Base-by-base conservation (phyloP, 2,797 vertebrate species). In the Gallinago solitaria region DNA sequence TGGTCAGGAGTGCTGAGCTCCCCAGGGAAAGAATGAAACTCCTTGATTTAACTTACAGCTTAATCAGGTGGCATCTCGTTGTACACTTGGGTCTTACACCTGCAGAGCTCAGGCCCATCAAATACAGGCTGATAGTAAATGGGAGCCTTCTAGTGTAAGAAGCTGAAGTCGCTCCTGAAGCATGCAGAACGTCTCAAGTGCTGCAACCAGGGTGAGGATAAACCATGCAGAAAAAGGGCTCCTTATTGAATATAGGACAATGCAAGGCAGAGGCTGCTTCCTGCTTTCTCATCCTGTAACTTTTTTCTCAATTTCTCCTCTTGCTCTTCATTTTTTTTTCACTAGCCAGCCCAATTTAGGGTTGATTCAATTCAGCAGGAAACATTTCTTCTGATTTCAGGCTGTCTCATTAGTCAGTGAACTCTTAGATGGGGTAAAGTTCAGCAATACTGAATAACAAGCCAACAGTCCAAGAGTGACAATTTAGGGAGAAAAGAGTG, bases 1-100 rank as follows among this genome's bases (percentile, higher is more conserved):
- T 18, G 8, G 23, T 30, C 13, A 45, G 53, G 23, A 90, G 37
- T 3, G 5, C 37, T 9, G 32, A 54, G 20, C 30, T 60, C 48
- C 12, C 19, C 0, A 0, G 7, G 3, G 30, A 11, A 50, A 4
- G 5, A 78, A 37, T 9, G 45, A 8, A 47, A 37, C 25, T 14
- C 37, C 60, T 61, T 1, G 10, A 25, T 9, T 63, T 32, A 33
- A 63, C 24, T 47, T n/a, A 14, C 2, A 20, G 56, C 33, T 83
- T 74, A 4, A 57, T 45, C 20, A 45, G 32, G 43, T 21, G 45
- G 20, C 20, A 47, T 47, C 45, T 45, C 11, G 45, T 5, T 45
- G 45, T 45, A 45, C 45, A 45, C 45, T 76, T 45, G 47, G 45
- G 24, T 32, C 48, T 74, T 14, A 57, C 3, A 24, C 16, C 15